Base-by-base conservation (phyloP, 2,888 invertebrate genomes). In the Stenodema calcarata region DNA sequence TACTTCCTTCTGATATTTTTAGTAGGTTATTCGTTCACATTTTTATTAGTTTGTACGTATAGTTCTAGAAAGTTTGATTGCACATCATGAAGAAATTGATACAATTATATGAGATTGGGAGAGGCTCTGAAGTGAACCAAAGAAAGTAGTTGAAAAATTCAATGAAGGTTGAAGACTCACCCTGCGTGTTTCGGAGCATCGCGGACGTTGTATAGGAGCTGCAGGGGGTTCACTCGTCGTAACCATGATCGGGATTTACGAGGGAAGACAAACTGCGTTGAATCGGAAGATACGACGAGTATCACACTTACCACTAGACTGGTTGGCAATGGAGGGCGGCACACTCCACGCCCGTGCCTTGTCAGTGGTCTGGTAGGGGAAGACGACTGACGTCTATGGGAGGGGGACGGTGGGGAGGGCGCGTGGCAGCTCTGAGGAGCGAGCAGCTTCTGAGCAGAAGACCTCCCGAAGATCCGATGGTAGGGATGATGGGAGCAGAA, bases 201-300 rank as follows among this genome's bases (percentile, higher is more conserved):
- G 54, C 18, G 78, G 86, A 18, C 79, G 86, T 30, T 78, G 86
- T 9, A 84, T 42, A 12, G 84, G 41, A n/a, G 84, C 84, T 28
- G 84, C 44, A 14, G 86, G 79, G 23, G 86, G 86, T n/a, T 86
- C 86, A 69, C 86, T 86, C n/a, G 86, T 86, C 69, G 86, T 86
- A 23, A 86, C 86, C 86, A 86, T 86, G 30, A 35, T 84, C 82
- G 82, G 35, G 18, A 12, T 35, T 27, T 47, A 54, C 16, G 54
- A 54, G 54, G 30, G 27, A 50, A 27, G 80, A 30, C 44, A 35
- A 42, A 23, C 16, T 16, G 30, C n/a, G 80, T 7, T 12, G 28
- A 23, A 30, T 69, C 11, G 35, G n/a, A 69, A 9, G 42, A 18
- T 69, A 11, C 78, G 69, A 41, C 50, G 80, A 16, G 54, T 70